A percentile compares a stretch with the other conserved stretches of the same genome.
These are phyloP conservation scores for Cygnus olor DNA, from an alignment of 2,797 vertebrate genomes.

Conservation along the genomic window DNA sequence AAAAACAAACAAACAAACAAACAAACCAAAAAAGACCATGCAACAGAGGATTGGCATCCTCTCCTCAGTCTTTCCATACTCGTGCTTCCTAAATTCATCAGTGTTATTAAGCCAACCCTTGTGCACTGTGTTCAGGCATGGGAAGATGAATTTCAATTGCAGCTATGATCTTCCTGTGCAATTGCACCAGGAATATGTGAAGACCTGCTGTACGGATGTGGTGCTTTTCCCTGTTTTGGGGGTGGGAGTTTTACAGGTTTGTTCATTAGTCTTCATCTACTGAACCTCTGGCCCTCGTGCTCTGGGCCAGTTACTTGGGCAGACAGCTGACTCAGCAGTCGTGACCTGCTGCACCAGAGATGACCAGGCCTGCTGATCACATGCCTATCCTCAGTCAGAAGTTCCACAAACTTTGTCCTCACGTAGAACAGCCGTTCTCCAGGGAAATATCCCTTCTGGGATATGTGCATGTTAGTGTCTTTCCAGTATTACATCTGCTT, in stretches of 20 bases:
- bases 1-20: neutral
- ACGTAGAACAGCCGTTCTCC: neutral
- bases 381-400: neutral
- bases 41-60: neutral
- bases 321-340: neutral
- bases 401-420: neutral
- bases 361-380: neutral
- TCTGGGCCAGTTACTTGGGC: neutral
- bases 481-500: neutral
- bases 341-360: neutral
- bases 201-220: neutral
- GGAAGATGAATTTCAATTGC: neutral
- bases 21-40: too few species aligned
- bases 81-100: neutral
- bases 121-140: accelerated
- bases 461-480: neutral
- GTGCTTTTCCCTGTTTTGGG: neutral
- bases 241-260: neutral
- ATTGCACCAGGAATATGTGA: accelerated
- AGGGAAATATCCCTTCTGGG: neutral
- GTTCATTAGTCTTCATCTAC: neutral
- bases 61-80: neutral
- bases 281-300: neutral
- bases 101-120: neutral
- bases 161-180: neutral